Evolutionary conservation across 2,113 vertebrate genomes (phyloP).

Genomic region (Thalassoma bifasciatum): DNA sequence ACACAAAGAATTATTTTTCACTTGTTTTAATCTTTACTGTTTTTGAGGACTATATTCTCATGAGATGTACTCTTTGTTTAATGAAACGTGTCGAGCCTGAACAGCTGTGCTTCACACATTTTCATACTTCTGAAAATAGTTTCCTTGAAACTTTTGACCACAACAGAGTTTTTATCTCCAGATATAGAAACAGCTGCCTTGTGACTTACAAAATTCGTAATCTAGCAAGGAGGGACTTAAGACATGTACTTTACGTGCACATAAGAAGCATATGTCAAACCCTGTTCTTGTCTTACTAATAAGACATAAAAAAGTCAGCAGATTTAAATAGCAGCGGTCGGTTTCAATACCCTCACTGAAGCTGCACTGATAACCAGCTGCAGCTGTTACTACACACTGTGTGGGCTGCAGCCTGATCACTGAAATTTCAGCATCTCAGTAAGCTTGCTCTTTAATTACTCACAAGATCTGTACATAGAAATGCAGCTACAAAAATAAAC

Average conservation of each 20-base stretch:
- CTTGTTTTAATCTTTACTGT: background rate
- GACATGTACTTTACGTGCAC: background rate
- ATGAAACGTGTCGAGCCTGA: background rate
- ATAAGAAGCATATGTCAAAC: background rate
- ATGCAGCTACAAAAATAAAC: constrained; percentile 25
- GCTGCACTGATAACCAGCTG: constrained; percentile 59
- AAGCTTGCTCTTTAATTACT: constrained; percentile 56
- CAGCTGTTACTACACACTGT: constrained; percentile 68
- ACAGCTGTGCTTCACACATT: constrained; percentile 44
- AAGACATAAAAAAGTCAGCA: background rate
- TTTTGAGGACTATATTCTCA: background rate
- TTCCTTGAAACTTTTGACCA: constrained; percentile 23
- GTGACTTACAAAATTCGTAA: background rate
- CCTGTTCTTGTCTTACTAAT: background rate
- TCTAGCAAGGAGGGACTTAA: background rate
- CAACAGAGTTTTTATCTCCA: background rate
- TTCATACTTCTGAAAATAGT: constrained; percentile 44
- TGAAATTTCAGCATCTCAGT: constrained; percentile 63
- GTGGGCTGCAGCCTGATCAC: constrained; percentile 66
- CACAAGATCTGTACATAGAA: constrained; percentile 32
- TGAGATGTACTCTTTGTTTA: background rate
- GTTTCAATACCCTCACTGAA: constrained; percentile 41
- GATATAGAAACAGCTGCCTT: background rate
- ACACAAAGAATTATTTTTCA: background rate
- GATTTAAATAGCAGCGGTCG: background rate